Conservation (phyloP, 2,797 vertebrate species). For the Trichosurus vulpecula region DNA sequence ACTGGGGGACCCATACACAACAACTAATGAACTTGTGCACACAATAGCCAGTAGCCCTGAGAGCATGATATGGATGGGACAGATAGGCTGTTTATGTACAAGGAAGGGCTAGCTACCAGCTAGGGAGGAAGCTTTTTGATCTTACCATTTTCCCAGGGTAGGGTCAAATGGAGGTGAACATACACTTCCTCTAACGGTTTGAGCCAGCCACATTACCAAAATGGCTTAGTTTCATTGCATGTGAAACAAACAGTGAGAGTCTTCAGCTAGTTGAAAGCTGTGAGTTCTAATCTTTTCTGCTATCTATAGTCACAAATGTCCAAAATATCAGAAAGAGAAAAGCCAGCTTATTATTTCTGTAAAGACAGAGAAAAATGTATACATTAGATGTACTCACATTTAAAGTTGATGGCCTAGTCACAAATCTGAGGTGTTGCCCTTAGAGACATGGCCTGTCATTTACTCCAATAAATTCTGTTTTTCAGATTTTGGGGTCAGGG, state of each 20-base stretch:
- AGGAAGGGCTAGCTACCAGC: not conserved
- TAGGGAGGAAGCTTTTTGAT: not conserved
- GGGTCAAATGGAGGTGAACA: not conserved
- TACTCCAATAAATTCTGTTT: conserved; percentile 23
- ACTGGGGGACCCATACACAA: conserved; percentile 11
- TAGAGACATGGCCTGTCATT: not conserved
- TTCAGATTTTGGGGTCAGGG: conserved; percentile 33
- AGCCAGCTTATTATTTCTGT: conserved; percentile 20
- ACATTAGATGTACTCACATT: conserved; percentile 2
- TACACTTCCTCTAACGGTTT: not conserved
- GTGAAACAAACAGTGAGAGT: not conserved
- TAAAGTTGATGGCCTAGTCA: conserved; percentile 3
- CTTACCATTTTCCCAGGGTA: not conserved
- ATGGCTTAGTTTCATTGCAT: not conserved
- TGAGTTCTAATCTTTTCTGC: conserved; percentile 28
- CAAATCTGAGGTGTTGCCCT: not conserved
- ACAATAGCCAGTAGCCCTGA: not conserved
- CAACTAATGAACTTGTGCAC: not conserved
- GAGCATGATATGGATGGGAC: not conserved
- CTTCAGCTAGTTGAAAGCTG: conserved; percentile 4
- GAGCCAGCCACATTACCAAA: not conserved
- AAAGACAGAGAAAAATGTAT: conserved; percentile 38
- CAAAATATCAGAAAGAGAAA: conserved; percentile 48
- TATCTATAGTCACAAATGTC: conserved; percentile 35
- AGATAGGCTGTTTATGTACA: not conserved